These are phyloP conservation scores for Anarsia innoxiella DNA, from an alignment of 2,888 invertebrate genomes.

Conservation along the genomic window DNA sequence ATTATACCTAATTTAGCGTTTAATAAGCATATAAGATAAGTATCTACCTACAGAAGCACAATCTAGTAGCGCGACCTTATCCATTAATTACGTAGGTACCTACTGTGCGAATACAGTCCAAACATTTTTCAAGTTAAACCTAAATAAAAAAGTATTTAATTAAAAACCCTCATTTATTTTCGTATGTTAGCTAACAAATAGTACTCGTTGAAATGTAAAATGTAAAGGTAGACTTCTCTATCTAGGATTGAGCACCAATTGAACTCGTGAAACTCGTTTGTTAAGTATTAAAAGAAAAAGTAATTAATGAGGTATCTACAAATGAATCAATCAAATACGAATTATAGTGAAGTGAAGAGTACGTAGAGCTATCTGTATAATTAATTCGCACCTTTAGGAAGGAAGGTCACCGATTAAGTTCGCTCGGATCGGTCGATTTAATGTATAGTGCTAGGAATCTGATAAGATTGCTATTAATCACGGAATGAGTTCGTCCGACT, in stretches of 20 bases:
- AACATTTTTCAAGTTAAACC: constrained; percentile 1
- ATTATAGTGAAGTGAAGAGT: constrained; percentile 47
- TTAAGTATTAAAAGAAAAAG: constrained; percentile 22
- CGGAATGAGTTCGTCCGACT: constrained; percentile 37
- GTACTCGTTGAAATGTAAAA: not conserved
- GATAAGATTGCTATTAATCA: constrained; percentile 63
- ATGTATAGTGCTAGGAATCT: constrained; percentile 49
- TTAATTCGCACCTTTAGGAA: constrained; percentile 57
- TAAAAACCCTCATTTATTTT: constrained; percentile 1
- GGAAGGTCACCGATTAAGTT: constrained; percentile 42
- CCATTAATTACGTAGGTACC: not conserved
- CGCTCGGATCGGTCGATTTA: constrained; percentile 39
- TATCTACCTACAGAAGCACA: too few relatives aligned
- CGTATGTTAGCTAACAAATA: not conserved
- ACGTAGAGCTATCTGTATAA: constrained; percentile 49
- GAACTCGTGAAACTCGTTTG: too few relatives aligned
- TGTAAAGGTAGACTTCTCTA: too few relatives aligned
- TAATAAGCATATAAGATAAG: too few relatives aligned
- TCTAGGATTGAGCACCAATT: too few relatives aligned
- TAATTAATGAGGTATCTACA: constrained; percentile 33
- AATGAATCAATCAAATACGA: constrained; percentile 45
- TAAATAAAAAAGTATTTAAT: not conserved
- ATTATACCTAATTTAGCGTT: too few relatives aligned
- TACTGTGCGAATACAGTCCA: not conserved
- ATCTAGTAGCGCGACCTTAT: too few relatives aligned